These are phyloP conservation scores for Steatornis caripensis DNA, from an alignment of 2,113 vertebrate species.

Conservation along the genomic window DNA sequence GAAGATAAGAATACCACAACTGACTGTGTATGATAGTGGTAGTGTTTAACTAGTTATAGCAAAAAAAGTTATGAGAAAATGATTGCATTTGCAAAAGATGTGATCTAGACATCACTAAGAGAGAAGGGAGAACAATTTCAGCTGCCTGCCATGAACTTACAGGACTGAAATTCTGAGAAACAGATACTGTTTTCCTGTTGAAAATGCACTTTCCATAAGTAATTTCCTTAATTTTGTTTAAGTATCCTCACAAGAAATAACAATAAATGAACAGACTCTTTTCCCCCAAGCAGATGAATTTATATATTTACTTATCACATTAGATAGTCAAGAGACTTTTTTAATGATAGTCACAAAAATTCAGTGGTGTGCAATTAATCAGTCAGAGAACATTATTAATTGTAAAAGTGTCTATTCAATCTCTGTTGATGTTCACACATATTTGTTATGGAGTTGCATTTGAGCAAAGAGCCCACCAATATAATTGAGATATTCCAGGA, in stretches of 20 bases:
- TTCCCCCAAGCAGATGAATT: not conserved
- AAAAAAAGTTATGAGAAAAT: not conserved
- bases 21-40: rapidly evolving
- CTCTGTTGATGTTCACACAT: not conserved
- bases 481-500: not conserved
- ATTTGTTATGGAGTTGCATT: not conserved
- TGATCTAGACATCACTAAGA: not conserved
- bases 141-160: not conserved
- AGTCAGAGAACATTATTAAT: not conserved
- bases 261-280: not conserved
- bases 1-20: not conserved
- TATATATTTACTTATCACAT: conserved; percentile 15
- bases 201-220: not conserved
- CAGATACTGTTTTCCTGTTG: not conserved
- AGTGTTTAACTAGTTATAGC: not conserved
- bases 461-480: not conserved
- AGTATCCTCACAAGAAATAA: not conserved
- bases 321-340: not conserved
- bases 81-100: not conserved
- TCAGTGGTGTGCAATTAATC: not conserved
- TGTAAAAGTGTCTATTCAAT: not conserved
- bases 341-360: not conserved
- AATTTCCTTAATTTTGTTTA: not conserved
- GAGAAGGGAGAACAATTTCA: not conserved
- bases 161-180: not conserved